These are phyloP conservation scores for Julus scanicus DNA, from an alignment of 2,888 invertebrate genomes.

Conservation along the genomic window DNA sequence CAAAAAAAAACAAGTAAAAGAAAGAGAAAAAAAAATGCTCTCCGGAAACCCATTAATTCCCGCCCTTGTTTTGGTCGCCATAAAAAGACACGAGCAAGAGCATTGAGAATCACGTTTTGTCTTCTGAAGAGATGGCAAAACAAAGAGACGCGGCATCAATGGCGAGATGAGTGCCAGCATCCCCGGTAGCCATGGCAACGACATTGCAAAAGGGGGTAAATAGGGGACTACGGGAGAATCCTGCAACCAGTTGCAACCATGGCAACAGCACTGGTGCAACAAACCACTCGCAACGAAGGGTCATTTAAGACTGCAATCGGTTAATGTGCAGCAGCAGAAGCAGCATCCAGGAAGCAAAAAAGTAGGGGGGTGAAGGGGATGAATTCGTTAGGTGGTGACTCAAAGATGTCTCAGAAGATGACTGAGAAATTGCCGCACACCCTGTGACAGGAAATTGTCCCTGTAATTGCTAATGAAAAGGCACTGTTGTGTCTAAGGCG, in stretches of 20 bases:
- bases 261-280: neutral
- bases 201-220: neutral
- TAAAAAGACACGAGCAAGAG: slow-evolving; percentile 23
- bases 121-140: slow-evolving; percentile 29
- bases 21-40: neutral
- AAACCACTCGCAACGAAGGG: neutral
- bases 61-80: slow-evolving; percentile 38
- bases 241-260: slow-evolving; percentile 42
- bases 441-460: slow-evolving; percentile 29
- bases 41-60: slow-evolving; percentile 17
- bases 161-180: slow-evolving; percentile 36
- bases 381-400: neutral
- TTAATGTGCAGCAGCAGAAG: neutral
- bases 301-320: slow-evolving; percentile 10
- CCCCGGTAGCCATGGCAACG: neutral
- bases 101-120: slow-evolving; percentile 14
- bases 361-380: neutral
- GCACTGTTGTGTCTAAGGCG: neutral
- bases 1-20: neutral
- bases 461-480: slow-evolving; percentile 42
- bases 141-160: slow-evolving; percentile 10
- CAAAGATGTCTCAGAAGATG: neutral
- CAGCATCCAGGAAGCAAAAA: neutral
- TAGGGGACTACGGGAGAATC: neutral
- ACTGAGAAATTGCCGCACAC: neutral